Evolutionary conservation across 2,888 invertebrate species (phyloP).

Genomic region (Cheilosia soror): DNA sequence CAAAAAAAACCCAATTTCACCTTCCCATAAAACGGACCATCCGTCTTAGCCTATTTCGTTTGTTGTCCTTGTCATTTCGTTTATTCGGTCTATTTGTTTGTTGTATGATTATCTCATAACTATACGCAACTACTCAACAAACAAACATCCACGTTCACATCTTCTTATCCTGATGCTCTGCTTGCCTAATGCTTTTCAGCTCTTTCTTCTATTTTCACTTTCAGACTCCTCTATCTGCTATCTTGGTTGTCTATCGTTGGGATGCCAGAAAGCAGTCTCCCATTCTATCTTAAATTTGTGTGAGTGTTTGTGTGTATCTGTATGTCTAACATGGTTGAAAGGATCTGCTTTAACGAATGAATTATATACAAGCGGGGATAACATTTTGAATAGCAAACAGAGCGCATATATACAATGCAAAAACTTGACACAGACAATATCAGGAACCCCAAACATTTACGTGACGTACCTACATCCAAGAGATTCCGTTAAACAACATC

Average conservation of each 20-base stretch:
- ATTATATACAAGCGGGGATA: conserved; percentile 69
- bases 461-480: conserved; percentile 30
- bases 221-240: conserved; percentile 45
- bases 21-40: conserved; percentile 9
- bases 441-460: conserved; percentile 38
- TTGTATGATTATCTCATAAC: conserved; percentile 71
- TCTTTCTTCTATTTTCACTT: conserved; percentile 30
- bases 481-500: conserved; percentile 14
- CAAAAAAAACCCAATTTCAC: conserved; percentile 37
- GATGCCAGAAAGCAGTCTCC: conserved; percentile 19
- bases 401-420: conserved; percentile 26
- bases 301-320: conserved; percentile 7
- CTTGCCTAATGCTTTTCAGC: conserved; percentile 7
- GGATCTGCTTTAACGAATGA: conserved; percentile 69
- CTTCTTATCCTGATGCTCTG: conserved; percentile 60
- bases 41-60: conserved; percentile 38
- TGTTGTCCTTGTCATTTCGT: conserved; percentile 41
- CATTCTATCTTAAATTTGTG: not conserved
- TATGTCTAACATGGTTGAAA: conserved; percentile 43
- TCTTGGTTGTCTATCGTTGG: conserved; percentile 48
- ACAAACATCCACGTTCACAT: conserved; percentile 59
- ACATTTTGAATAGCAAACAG: conserved; percentile 57
- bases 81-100: conserved; percentile 64
- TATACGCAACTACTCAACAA: conserved; percentile 68
- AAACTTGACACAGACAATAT: conserved; percentile 35